Base-by-base conservation (phyloP, 2,113 vertebrate genomes). In the Hystrix cristata region DNA sequence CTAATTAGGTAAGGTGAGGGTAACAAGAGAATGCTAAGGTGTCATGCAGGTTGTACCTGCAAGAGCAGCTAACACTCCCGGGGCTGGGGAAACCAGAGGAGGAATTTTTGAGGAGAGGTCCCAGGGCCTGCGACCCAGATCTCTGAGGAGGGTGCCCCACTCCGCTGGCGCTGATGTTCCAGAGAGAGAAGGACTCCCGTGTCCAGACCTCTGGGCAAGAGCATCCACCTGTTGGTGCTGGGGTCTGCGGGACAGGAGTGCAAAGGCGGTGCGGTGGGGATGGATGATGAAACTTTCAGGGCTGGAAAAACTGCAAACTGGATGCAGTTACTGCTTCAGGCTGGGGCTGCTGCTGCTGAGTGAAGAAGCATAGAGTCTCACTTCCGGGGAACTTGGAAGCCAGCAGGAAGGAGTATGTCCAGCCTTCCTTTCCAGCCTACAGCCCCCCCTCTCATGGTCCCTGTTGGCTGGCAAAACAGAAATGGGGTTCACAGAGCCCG, bases 31-130 rank as follows among this genome's bases (percentile, higher is more conserved):
- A 64, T 10, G 19, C 34, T 59, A 14, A 34, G 46, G 12, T 25
- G 3, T 48, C 69, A 13, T 1, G 15, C 15, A n/a, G 53, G 46
- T 13, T 0, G 46, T 9, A 64, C 2, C 27, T 53, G 53, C 21
- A 46, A 55, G 29, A 25, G 9, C 13, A 69, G 72, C 43, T 27
- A 13, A 34, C 18, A 12, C 1, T 9, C 5, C 38, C 19, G 1
- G 81, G 15, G 64, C 87, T 90, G 76, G 57, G 60, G 51, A 91
- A 92, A 71, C 38, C 80, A 64, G 19, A 62, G 18, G n/a, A 38
- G 19, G 23, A 31, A 4, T 48, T 83, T 43, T 29, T 0, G 1
- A 60, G 87, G 31, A 57, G 48, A 31, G 34, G 10, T 83, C n/a
- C 64, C 13, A 27, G 53, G 69, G 69, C n/a, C 84, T 83, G 62